phyloP scores from a whole-genome alignment of 2,113 vertebrate genomes.

The Clarias gariepinus region DNA sequence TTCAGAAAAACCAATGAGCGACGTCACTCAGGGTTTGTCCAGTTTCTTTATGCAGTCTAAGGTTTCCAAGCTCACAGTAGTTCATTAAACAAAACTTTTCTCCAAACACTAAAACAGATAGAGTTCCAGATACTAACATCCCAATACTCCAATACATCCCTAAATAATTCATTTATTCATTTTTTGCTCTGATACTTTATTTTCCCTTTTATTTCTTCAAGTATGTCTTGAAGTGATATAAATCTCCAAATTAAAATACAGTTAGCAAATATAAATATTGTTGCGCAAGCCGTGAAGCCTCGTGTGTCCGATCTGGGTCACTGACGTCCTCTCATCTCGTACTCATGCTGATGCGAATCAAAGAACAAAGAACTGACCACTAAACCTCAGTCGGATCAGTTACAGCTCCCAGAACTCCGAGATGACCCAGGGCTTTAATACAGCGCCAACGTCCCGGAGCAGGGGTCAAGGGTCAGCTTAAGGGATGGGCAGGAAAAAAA shows the following conservation, averaged over 20 bases:
- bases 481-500: constrained; percentile 36
- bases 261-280: neutral
- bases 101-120: too few relatives aligned
- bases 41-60: neutral
- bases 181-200: neutral
- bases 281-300: too few relatives aligned
- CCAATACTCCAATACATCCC: neutral
- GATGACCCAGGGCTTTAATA: neutral
- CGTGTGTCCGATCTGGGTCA: neutral
- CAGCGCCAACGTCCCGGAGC: neutral
- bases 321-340: neutral
- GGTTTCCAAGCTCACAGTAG: neutral
- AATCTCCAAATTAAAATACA: neutral
- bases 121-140: neutral
- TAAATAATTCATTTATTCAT: neutral
- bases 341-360: neutral
- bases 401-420: neutral
- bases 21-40: neutral
- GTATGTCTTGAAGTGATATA: neutral
- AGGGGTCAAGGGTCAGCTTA: constrained; percentile 16
- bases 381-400: neutral
- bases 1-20: too few relatives aligned
- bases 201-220: neutral
- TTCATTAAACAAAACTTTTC: neutral
- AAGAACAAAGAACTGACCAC: neutral